Evolutionary conservation across 2,797 vertebrate genomes (phyloP).

Genomic region (Centroberyx gerrardi): DNA sequence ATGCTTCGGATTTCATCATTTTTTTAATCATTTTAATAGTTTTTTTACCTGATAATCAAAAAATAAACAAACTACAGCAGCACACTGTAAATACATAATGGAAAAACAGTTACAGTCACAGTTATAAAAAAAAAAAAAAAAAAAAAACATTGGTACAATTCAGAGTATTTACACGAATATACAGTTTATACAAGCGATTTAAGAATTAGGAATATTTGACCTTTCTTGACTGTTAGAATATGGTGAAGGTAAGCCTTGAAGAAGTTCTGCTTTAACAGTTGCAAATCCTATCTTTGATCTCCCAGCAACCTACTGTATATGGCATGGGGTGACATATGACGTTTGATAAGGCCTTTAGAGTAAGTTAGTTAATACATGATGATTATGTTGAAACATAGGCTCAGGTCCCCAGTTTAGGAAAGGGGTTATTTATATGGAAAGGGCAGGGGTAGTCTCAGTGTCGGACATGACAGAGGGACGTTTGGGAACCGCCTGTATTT

Average conservation of each 20-base stretch:
- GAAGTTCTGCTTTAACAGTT: background rate
- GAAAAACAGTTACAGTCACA: background rate
- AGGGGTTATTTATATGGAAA: slow-evolving; percentile 77
- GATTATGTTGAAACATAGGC: background rate
- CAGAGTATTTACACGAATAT: slow-evolving; percentile 69
- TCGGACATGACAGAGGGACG: slow-evolving; percentile 87
- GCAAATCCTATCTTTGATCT: slow-evolving; percentile 7
- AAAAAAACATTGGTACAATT: slow-evolving; percentile 3
- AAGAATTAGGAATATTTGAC: background rate
- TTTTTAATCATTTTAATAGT: slow-evolving; percentile 33
- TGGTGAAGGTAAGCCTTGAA: slow-evolving; percentile 18
- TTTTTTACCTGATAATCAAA: slow-evolving; percentile 23
- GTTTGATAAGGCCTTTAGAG: background rate
- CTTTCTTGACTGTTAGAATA: background rate
- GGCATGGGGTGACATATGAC: background rate
- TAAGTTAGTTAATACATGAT: background rate
- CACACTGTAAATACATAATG: slow-evolving; percentile 25
- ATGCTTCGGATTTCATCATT: background rate
- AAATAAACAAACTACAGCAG: slow-evolving; percentile 28
- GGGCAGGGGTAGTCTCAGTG: slow-evolving; percentile 83
- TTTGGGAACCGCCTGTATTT: slow-evolving; percentile 72
- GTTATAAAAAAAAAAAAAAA: slow-evolving; percentile 22
- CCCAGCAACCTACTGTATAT: slow-evolving; percentile 23
- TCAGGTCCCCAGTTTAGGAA: slow-evolving; percentile 18
- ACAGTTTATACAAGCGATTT: slow-evolving; percentile 66